Base-by-base conservation (phyloP, 2,888 invertebrate genomes). In the Syrista parreyssii region DNA sequence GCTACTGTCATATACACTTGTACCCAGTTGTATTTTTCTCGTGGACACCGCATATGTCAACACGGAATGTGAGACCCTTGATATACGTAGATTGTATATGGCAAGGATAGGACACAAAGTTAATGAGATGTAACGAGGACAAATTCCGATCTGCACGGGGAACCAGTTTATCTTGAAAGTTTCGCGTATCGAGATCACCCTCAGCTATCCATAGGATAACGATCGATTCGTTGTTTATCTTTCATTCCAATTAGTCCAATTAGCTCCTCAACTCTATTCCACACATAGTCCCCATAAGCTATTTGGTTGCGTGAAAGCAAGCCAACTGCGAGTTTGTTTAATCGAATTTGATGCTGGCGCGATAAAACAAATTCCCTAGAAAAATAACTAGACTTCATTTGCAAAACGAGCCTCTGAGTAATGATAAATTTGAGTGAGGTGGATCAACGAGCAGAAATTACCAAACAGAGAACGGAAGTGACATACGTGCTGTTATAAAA, bases 121-220 rank as follows among this genome's bases (percentile, higher is more conserved):
- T 88, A 89, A 89, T 88, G 84, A 85, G 85, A 89, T 87, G 89
- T 86, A 90, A 87, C 86, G 88, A 80, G 90, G 86, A 88, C 89
- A 87, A 89, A 90, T 89, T 89, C 89, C 86, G 79, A 84, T 83
- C 84, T 76, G 78, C 79, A 82, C 76, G 35, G 68, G 68, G 73
- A 79, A 84, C 86, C 85, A 84, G 86, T 88, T 89, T 85, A 84
- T 87, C 85, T 85, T 83, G 87, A 88, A 89, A 88, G 86, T 86
- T 86, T 83, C 76, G 80, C 79, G 78, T 85, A 86, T 85, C 76
- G 83, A 81, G 85, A 86, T 82, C 87, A 81, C 32, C 35, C 30
- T 68, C 55, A 23, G 23, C 55, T 55, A 55, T 55, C 23, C 55
- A 55, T 55, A 55, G 55, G 55, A 55, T 55, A 55, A 55, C 23